Evolutionary conservation across 92 coral and sea anemone species (phyloP), one percentile per base, ranked within the genome.

Genomic region (Micromussa lordhowensis): DNA sequence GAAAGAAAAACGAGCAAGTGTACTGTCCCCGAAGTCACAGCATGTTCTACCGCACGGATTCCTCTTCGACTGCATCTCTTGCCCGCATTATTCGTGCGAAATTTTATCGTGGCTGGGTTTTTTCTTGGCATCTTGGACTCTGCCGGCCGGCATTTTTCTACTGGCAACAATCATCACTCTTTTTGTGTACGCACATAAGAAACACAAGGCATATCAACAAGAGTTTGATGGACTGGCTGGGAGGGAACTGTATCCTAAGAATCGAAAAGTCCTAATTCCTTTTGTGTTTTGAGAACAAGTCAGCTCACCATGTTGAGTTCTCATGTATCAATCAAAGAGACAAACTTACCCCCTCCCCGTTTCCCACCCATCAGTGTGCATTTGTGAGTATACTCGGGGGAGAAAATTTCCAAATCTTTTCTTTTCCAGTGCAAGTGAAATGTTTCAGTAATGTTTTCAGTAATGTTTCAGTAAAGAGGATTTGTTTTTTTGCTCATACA

Each of bases 81-180:
- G 95, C 48, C 95, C 98, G 3, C 96, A 96, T 85, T 96, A 92
- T 61, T 87, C 89, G 80, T 92, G 90, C 29, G 98, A 96, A 82
- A 91, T 94, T 79, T 55, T 94, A 19, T 88, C 98, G 9, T 96
- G 98, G 98, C 34, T 87, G 63, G 98, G 98, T 18, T 96, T 94
- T 69, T 40, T 94, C 73, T 48, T 94, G 55, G 82, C 95, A 14
- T 55, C 92, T 31, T 96, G 96, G 96, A 84, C 90, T 2, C 87
- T 96, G 0, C 75, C 94, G 36, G 90, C 96, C 6, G 87, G 87
- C 36, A 28, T 94, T n/a, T 96, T 96, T 75, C 96, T 96, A 14
- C 81, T 89, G 18, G 98, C 96, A n/a, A 92, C 96, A 9, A 83
- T 90, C 2, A 75, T 83, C 3, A 94, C 98, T 1, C 93, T 96